Evolutionary conservation across 1,140 invertebrate genomes (phyloP).

Genomic region (Drosophila varians): DNA sequence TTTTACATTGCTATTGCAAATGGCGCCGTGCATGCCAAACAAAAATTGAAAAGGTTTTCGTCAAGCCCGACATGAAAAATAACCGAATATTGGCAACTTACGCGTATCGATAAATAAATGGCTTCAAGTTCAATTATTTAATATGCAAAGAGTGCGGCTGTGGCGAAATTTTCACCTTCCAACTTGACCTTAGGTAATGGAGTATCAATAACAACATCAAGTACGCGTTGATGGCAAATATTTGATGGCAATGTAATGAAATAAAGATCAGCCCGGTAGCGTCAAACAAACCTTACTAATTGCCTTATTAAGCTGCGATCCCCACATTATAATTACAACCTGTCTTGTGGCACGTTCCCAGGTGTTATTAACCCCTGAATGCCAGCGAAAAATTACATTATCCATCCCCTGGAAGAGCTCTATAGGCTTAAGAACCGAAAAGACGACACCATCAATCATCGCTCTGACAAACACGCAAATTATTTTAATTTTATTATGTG

Average conservation of each 20-base stretch:
- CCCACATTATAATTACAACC: slow-evolving; percentile 1
- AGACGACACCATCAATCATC: slow-evolving; percentile 60
- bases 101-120: slow-evolving; percentile 19
- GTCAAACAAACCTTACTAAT: slow-evolving; percentile 5
- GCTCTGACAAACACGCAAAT: slow-evolving; percentile 50
- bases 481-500: slow-evolving; percentile 57
- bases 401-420: slow-evolving; percentile 22
- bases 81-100: slow-evolving; percentile 49
- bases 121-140: slow-evolving; percentile 46
- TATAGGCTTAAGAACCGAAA: slow-evolving; percentile 10
- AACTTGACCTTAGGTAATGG: slow-evolving; percentile 11
- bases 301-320: slow-evolving; percentile 8
- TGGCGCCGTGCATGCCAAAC: slow-evolving; percentile 54
- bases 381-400: slow-evolving; percentile 26
- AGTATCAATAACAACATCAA: slow-evolving; percentile 29
- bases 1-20: slow-evolving; percentile 42
- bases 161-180: slow-evolving; percentile 20
- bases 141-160: slow-evolving; percentile 50
- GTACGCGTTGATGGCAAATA: slow-evolving; percentile 18
- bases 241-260: neutral
- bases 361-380: slow-evolving; percentile 32
- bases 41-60: slow-evolving; percentile 45
- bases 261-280: neutral
- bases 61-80: no score
- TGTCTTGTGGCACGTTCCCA: slow-evolving; percentile 26